Conservation (phyloP, 2,888 invertebrate species). For the Brenthis ino region DNA sequence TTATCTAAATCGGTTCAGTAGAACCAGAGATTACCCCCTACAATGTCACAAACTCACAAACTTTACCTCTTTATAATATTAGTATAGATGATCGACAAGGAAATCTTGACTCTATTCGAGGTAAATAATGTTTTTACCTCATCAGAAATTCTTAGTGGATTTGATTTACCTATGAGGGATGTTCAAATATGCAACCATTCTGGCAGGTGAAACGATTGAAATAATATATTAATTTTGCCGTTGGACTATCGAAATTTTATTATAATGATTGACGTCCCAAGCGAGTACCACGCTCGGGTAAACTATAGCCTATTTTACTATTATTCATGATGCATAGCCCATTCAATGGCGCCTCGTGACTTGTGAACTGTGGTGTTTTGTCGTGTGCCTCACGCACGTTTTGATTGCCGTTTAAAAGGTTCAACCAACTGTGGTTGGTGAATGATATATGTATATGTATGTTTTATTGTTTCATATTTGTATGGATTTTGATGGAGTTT, state of each 20-base stretch:
- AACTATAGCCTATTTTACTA: conserved; percentile 16
- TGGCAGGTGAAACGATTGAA: too few relatives aligned
- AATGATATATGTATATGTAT: conserved; percentile 45
- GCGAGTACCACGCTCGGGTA: conserved; percentile 12
- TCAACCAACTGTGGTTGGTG: conserved; percentile 43
- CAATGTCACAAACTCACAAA: too few relatives aligned
- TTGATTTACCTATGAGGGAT: too few relatives aligned
- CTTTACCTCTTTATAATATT: too few relatives aligned
- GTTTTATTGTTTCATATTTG: conserved; percentile 22
- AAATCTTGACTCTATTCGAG: too few relatives aligned
- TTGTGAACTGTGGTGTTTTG: conserved; percentile 71
- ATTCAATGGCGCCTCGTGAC: conserved; percentile 68
- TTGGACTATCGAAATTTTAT: conserved; percentile 18
- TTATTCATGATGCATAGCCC: conserved; percentile 64
- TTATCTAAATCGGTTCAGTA: too few relatives aligned
- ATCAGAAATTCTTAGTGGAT: too few relatives aligned
- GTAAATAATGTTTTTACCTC: too few relatives aligned
- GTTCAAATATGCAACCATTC: too few relatives aligned
- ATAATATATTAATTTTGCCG: background rate
- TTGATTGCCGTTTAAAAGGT: conserved; percentile 63
- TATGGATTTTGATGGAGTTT: background rate
- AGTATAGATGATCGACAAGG: too few relatives aligned
- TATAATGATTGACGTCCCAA: conserved; percentile 16
- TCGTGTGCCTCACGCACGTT: conserved; percentile 71
- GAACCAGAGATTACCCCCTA: too few relatives aligned